These are phyloP conservation scores for Drosophila silvestris DNA, from an alignment of 2,888 invertebrate species.

Conservation along the genomic window DNA sequence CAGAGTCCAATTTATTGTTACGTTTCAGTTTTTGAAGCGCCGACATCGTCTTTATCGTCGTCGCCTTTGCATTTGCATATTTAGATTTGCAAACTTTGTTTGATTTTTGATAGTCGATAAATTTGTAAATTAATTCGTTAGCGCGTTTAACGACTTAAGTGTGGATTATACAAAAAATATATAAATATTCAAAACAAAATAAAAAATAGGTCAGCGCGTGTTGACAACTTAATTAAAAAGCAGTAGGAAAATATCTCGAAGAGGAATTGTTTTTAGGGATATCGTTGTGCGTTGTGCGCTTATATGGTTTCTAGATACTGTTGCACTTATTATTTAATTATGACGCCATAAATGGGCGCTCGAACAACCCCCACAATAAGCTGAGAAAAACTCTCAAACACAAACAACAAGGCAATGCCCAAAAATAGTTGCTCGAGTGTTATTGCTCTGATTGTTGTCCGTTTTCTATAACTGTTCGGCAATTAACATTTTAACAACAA, in stretches of 20 bases:
- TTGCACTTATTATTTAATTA: conserved; percentile 59
- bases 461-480: conserved; percentile 82
- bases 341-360: conserved; percentile 58
- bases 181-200: not conserved
- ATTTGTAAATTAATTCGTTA: conserved; percentile 69
- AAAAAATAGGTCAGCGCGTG: conserved; percentile 58
- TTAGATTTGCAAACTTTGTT: conserved; percentile 69
- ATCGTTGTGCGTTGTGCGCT: conserved; percentile 11
- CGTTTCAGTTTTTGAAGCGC: conserved; percentile 66
- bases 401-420: conserved; percentile 67
- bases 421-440: conserved; percentile 68
- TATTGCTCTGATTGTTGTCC: conserved; percentile 71
- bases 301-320: conserved; percentile 25
- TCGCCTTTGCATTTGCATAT: conserved; percentile 70
- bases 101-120: conserved; percentile 58
- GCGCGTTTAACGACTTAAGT: conserved; percentile 47
- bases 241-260: not conserved
- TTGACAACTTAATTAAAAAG: conserved; percentile 25
- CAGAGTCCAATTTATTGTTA: conserved; percentile 30
- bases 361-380: conserved; percentile 14
- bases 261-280: conserved; percentile 28
- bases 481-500: conserved; percentile 79
- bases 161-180: conserved; percentile 44
- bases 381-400: conserved; percentile 33
- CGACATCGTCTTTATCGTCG: conserved; percentile 20